Percentiles rank a stretch among this genome's conserved stretches.
Conservation (phyloP, 2,113 vertebrate genomes). For the Hippocampus comes region DNA sequence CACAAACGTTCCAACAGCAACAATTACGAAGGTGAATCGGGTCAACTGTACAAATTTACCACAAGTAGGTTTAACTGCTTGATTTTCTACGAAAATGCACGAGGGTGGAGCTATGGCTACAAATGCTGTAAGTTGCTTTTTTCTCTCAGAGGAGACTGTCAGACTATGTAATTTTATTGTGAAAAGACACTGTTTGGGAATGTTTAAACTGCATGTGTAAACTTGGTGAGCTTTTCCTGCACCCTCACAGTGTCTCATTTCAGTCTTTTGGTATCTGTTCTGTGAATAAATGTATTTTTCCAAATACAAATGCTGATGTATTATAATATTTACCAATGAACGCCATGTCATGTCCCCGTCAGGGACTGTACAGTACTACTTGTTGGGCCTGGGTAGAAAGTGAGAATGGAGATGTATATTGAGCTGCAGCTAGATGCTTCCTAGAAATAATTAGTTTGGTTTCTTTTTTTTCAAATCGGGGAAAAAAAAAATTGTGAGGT, state of each 20-base stretch:
- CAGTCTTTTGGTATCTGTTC: slow-evolving; percentile 43
- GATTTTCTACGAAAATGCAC: background rate
- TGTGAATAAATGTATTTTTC: slow-evolving; percentile 81
- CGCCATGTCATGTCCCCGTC: background rate
- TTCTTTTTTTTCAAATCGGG: too few relatives aligned
- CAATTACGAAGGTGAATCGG: background rate
- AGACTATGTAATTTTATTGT: background rate
- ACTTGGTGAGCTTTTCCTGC: slow-evolving; percentile 18
- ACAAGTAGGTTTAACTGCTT: background rate
- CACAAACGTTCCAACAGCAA: background rate
- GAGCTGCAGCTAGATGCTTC: slow-evolving; percentile 4
- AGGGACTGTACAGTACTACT: slow-evolving; percentile 16
- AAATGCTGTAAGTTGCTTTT: slow-evolving; percentile 1
- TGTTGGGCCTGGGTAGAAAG: too few relatives aligned
- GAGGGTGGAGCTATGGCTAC: background rate
- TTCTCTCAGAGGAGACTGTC: background rate
- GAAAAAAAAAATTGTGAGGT: too few relatives aligned
- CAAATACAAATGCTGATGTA: slow-evolving; percentile 32
- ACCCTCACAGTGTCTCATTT: slow-evolving; percentile 27
- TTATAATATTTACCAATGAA: background rate
- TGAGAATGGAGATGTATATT: background rate
- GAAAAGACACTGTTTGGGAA: background rate
- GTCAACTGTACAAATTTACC: background rate
- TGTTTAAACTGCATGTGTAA: slow-evolving; percentile 24
- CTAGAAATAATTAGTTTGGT: too few relatives aligned